These are phyloP conservation scores for Tetrapedia diversipes DNA, from an alignment of 2,888 invertebrate genomes.

Conservation along the genomic window DNA sequence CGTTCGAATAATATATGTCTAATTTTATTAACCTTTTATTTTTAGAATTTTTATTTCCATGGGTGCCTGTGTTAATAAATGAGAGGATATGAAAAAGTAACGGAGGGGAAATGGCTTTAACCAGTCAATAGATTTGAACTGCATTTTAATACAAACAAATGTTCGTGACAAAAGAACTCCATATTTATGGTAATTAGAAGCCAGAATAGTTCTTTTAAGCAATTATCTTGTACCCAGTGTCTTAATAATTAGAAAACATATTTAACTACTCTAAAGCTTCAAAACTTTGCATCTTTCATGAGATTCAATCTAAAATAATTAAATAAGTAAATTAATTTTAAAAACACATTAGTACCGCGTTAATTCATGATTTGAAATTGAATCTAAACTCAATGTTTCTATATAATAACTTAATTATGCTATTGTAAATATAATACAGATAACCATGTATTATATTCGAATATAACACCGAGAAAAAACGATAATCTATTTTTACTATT, in stretches of 20 bases:
- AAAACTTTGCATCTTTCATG: background rate
- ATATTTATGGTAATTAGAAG: slow-evolving; percentile 38
- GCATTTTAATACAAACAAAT: slow-evolving; percentile 21
- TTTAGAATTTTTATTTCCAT: no score
- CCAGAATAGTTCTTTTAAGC: slow-evolving; percentile 13
- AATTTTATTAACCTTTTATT: no score
- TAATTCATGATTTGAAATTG: no score
- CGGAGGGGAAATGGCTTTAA: no score
- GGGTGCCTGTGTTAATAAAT: no score
- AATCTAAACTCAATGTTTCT: no score
- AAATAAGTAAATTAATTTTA: background rate
- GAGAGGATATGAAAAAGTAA: no score
- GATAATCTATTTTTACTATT: background rate
- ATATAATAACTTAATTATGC: slow-evolving; percentile 31
- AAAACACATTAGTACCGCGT: background rate
- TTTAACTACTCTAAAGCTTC: slow-evolving; percentile 15
- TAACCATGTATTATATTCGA: slow-evolving; percentile 13
- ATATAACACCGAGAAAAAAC: slow-evolving; percentile 23
- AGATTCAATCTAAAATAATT: slow-evolving; percentile 19
- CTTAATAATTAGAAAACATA: slow-evolving; percentile 2
- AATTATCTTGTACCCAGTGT: background rate
- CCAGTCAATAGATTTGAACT: no score
- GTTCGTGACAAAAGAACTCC: slow-evolving; percentile 25
- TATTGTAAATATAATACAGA: slow-evolving; percentile 23
- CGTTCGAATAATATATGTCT: no score